Evolutionary conservation across 2,113 vertebrate genomes (phyloP).

Genomic region (Alligator mississippiensis): DNA sequence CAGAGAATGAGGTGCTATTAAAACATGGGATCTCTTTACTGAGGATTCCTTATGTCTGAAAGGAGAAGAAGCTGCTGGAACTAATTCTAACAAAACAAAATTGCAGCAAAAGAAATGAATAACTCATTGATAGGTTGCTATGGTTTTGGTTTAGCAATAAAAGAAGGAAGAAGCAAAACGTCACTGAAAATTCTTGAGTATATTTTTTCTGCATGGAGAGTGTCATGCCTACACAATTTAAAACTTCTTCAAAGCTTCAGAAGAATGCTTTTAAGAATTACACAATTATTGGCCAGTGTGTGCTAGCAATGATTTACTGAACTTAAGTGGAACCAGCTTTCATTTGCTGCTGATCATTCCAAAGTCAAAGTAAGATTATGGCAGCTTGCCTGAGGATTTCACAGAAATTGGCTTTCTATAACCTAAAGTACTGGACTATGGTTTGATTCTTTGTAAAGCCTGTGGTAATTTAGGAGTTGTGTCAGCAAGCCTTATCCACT

Average conservation of each 20-base stretch:
- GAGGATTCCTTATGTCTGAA: slow-evolving; percentile 35
- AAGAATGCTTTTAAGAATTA: slow-evolving; percentile 55
- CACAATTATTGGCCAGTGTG: slow-evolving; percentile 52
- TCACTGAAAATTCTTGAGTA: slow-evolving; percentile 31
- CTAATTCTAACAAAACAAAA: not conserved
- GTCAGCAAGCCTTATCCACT: not conserved
- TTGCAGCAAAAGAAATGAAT: slow-evolving; percentile 25
- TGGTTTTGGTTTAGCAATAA: slow-evolving; percentile 27
- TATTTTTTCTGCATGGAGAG: slow-evolving; percentile 25
- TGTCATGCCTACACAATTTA: slow-evolving; percentile 21
- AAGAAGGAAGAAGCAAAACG: slow-evolving; percentile 43
- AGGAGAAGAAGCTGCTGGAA: not conserved
- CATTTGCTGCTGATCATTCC: not conserved
- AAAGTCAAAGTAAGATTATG: slow-evolving; percentile 30
- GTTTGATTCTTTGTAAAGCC: not conserved
- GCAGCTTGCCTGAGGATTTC: slow-evolving; percentile 25
- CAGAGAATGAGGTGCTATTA: not conserved
- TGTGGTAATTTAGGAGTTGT: not conserved
- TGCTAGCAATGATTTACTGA: slow-evolving; percentile 55
- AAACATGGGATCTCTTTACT: not conserved
- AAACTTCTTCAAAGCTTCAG: slow-evolving; percentile 37
- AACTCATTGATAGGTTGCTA: slow-evolving; percentile 24
- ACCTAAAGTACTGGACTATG: not conserved
- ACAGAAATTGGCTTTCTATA: not conserved
- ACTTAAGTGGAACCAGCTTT: slow-evolving; percentile 28